Percentiles rank a stretch among this genome's conserved stretches.
Evolutionary conservation across 2,888 invertebrate species (phyloP).

Genomic region (Cephus runcator): DNA sequence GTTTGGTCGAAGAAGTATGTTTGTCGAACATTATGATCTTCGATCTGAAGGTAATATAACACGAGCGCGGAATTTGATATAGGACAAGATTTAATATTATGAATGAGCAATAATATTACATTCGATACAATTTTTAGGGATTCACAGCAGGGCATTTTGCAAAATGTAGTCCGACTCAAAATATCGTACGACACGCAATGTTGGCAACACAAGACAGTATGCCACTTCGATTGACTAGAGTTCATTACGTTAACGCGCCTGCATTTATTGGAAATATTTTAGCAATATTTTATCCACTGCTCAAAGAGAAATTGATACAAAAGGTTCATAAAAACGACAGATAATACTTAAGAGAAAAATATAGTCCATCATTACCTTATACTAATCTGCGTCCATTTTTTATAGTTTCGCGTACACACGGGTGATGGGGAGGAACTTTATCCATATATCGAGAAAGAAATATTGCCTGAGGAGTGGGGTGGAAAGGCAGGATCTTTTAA

Average conservation of each 20-base stretch:
- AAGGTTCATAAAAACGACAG: slow-evolving; percentile 45
- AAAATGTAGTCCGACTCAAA: slow-evolving; percentile 57
- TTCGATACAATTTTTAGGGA: slow-evolving; percentile 40
- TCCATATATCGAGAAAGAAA: slow-evolving; percentile 58
- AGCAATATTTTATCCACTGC: slow-evolving; percentile 56
- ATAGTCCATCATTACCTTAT: background rate
- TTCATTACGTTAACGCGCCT: slow-evolving; percentile 56
- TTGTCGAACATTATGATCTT: slow-evolving; percentile 59
- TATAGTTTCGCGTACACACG: slow-evolving; percentile 61
- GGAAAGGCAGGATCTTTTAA: slow-evolving; percentile 60
- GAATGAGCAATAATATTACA: background rate
- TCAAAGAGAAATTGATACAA: slow-evolving; percentile 58
- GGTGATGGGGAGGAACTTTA: slow-evolving; percentile 60
- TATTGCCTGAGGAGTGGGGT: slow-evolving; percentile 66
- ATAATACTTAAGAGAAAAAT: background rate
- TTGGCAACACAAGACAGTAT: slow-evolving; percentile 62
- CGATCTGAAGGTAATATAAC: slow-evolving; percentile 56
- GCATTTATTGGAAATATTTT: slow-evolving; percentile 51
- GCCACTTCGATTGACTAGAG: slow-evolving; percentile 57
- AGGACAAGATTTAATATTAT: background rate
- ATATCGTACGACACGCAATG: slow-evolving; percentile 54
- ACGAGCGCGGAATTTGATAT: background rate
- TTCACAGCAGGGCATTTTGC: slow-evolving; percentile 56
- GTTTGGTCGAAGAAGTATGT: slow-evolving; percentile 56
- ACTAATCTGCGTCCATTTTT: slow-evolving; percentile 4